Base-by-base conservation (phyloP, 2,888 invertebrate species). In the Schizaphis graminum region DNA sequence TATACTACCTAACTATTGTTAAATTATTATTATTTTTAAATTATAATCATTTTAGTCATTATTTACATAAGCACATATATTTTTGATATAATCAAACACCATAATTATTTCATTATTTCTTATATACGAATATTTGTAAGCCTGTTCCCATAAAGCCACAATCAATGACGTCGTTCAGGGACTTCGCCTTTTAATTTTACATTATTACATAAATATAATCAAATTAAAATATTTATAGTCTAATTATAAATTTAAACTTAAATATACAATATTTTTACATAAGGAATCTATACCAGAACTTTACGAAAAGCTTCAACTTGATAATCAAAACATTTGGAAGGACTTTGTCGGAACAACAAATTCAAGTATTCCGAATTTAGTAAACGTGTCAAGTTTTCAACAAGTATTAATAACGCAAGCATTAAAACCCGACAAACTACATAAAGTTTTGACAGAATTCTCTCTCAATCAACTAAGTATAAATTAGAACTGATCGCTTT, bases 391-490 rank as follows among this genome's bases (percentile, higher is more conserved):
- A 0, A 96, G 97, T 0, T 99, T 99, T 95, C 98, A 99, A 95
- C 97, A 97, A 95, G 97, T 99, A 0, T 96, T 99, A 0, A 96
- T 98, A 0, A 97, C 98, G 1, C 97, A 98, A 96, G 97, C 98
- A 0, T 96, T 98, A 8, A 97, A 98, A 13, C 98, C 99, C 0
- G 99, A 99, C 95, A 96, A 98, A 92, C 96, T 98, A 57, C 97
- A 98, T 95, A 97, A 97, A 44, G 97, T 98, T 84, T 97, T 99
- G 95, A 97, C 97, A 0, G 96, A 97, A 87, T 98, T 98, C 95
- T 97, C 97, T 16, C 92, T 95, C 41, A 93, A 95, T 89, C 94
- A 95, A 89, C 84, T 95, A 53, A 95, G 95, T 95, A 47, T 47
- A 88, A 90, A 87, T 77, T 57, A 53, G 8, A 13, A 53, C 5